Evolutionary conservation across 2,113 vertebrate species (phyloP).

Genomic region (Microtus richardsoni): DNA sequence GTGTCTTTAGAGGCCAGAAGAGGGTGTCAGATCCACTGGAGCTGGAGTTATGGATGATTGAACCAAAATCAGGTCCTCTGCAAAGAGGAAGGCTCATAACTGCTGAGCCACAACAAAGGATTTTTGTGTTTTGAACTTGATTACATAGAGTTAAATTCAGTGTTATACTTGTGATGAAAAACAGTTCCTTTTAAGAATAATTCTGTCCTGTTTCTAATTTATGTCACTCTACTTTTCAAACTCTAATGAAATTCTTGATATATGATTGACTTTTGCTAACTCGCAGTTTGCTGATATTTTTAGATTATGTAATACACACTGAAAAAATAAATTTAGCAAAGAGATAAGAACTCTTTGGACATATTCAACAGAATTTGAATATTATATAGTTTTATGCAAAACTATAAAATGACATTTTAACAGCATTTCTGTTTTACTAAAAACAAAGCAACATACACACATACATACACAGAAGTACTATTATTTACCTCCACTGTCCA

Average conservation of each 20-base stretch:
- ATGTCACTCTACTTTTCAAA: not conserved
- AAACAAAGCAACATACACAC: not conserved
- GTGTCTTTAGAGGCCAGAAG: not conserved
- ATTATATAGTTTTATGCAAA: not conserved
- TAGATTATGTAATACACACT: not conserved
- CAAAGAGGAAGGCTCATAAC: not conserved
- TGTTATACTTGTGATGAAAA: not conserved
- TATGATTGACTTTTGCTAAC: not conserved
- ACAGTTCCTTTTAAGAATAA: not conserved
- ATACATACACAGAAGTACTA: not conserved
- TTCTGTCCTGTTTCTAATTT: not conserved
- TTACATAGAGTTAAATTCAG: not conserved
- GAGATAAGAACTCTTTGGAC: constrained; percentile 1
- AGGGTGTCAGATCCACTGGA: not conserved
- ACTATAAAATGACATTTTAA: not conserved
- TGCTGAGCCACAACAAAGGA: no score
- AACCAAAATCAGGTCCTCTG: not conserved
- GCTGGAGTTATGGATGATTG: no score
- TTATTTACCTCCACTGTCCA: not conserved
- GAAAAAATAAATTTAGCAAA: constrained; percentile 1
- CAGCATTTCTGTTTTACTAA: not conserved
- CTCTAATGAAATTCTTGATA: constrained; percentile 5
- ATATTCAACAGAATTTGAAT: not conserved
- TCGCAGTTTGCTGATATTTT: not conserved
- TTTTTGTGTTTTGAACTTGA: not conserved